Percentiles rank a stretch among this genome's conserved stretches.
Conservation (phyloP, 1,140 invertebrate genomes). For the Mamestra configurata region DNA sequence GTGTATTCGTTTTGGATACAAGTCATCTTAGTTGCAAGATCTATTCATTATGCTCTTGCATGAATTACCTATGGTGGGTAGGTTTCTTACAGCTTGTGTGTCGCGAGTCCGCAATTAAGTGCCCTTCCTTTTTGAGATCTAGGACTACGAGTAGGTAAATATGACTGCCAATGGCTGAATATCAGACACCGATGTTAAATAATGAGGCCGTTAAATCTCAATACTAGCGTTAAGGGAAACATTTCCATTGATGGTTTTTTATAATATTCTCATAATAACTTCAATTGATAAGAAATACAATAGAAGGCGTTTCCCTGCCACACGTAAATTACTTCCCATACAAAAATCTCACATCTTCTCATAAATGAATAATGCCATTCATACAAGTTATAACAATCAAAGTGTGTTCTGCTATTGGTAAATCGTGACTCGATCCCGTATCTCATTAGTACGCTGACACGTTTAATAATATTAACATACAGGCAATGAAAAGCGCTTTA, state of each 20-base stretch:
- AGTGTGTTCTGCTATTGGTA: conserved; percentile 43
- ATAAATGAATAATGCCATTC: conserved; percentile 49
- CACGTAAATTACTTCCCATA: conserved; percentile 31
- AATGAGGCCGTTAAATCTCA: too few species aligned
- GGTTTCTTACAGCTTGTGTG: too few species aligned
- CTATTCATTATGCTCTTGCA: conserved; percentile 9
- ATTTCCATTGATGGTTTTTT: too few species aligned
- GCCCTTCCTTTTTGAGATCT: too few species aligned
- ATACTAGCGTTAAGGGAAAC: too few species aligned
- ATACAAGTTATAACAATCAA: conserved; percentile 39
- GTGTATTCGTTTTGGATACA: conserved; percentile 23
- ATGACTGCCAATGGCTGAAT: too few species aligned
- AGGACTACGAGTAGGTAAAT: too few species aligned
- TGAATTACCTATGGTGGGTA: neutral
- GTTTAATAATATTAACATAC: conserved; percentile 76
- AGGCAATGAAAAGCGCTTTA: conserved; percentile 72
- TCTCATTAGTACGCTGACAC: conserved; percentile 79
- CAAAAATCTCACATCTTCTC: conserved; percentile 46
- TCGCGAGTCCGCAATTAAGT: too few species aligned
- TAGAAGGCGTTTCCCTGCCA: conserved; percentile 30
- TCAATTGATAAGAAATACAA: neutral
- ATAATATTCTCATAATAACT: too few species aligned
- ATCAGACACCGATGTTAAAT: too few species aligned
- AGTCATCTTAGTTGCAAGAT: conserved; percentile 1
- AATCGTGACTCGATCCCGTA: conserved; percentile 61